phyloP scores from a whole-genome alignment of 2,888 invertebrate genomes.

The Drosophila kokeensis region DNA sequence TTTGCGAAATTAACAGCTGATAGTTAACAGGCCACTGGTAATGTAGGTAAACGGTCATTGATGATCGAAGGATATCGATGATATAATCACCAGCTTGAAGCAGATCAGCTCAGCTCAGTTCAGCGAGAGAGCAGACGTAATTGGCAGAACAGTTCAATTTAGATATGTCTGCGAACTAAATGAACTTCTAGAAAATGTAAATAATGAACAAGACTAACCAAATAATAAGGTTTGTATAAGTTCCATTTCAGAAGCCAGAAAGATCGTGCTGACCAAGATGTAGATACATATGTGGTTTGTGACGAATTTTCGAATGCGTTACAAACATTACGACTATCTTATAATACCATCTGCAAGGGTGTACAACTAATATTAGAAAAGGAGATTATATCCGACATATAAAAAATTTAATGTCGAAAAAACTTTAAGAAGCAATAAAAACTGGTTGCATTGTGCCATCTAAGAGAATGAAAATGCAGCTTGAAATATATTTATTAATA shows the following conservation, averaged over 20 bases:
- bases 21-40: neutral
- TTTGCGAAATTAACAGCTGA: no score
- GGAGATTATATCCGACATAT: neutral
- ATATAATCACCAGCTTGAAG: neutral
- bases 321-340: neutral
- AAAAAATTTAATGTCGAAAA: neutral
- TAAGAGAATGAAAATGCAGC: constrained; percentile 10
- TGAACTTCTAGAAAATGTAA: no score
- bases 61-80: neutral
- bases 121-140: neutral
- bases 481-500: constrained; percentile 38
- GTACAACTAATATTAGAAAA: neutral
- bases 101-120: neutral
- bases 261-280: neutral
- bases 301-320: neutral
- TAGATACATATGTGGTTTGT: neutral
- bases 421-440: neutral
- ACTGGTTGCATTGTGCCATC: neutral
- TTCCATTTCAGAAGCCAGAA: neutral
- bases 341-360: neutral
- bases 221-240: neutral
- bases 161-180: neutral
- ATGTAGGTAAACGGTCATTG: neutral
- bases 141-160: neutral
- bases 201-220: neutral